Conservation (phyloP, 2,113 vertebrate species). For the Anas platyrhynchos region DNA sequence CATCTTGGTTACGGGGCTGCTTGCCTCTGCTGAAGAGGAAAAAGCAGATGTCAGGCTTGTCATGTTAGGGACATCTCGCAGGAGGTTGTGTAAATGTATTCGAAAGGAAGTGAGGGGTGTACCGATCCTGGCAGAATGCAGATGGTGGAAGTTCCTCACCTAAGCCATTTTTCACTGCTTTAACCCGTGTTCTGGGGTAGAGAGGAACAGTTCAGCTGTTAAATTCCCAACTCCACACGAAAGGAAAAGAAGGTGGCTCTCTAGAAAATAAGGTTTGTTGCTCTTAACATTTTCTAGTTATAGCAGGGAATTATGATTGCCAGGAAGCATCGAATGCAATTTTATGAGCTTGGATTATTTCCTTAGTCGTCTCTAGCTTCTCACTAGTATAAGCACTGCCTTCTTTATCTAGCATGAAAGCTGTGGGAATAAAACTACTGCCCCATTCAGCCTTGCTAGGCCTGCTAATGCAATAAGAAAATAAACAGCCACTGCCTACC, state of each 20-base stretch:
- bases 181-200: not conserved
- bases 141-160: not conserved
- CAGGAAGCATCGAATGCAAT: not conserved
- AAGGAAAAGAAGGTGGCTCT: not conserved
- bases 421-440: not conserved
- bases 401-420: not conserved
- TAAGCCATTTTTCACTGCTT: not conserved
- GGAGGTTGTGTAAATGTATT: not conserved
- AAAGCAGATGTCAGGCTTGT: not conserved
- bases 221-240: not conserved
- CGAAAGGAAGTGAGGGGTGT: rapidly evolving
- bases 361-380: not conserved
- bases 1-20: not conserved
- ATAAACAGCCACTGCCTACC: not conserved
- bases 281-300: not conserved
- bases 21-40: not conserved
- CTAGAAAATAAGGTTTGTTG: not conserved
- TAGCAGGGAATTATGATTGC: not conserved
- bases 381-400: not conserved
- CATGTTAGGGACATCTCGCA: not conserved
- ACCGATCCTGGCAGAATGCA: not conserved
- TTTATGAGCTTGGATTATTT: not conserved
- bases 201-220: not conserved
- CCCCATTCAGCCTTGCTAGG: not conserved
- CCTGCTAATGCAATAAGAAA: not conserved